Percentiles rank a stretch among this genome's conserved stretches.
Evolutionary conservation across 2,113 vertebrate species (phyloP).

Genomic region (Hydropotes inermis): DNA sequence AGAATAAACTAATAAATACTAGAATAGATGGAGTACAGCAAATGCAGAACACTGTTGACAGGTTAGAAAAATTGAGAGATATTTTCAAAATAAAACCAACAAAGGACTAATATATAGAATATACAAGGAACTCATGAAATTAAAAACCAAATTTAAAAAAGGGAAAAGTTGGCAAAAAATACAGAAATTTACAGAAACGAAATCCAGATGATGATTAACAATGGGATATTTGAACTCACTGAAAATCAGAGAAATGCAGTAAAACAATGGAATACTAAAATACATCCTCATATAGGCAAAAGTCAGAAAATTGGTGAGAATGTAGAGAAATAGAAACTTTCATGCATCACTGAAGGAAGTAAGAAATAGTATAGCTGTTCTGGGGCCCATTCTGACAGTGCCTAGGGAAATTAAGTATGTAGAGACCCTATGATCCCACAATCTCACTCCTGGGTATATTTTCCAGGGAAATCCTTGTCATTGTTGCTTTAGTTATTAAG

Average conservation of each 20-base stretch:
- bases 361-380: not conserved
- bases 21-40: not conserved
- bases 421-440: not conserved
- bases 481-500: not conserved
- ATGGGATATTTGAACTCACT: not conserved
- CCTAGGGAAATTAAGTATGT: not conserved
- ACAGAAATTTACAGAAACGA: slow-evolving; percentile 18
- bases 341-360: not conserved
- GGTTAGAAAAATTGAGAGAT: not conserved
- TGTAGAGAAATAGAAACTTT: not conserved
- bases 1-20: slow-evolving; percentile 1
- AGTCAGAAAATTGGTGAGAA: not conserved
- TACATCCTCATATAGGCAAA: not conserved
- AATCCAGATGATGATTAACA: not conserved
- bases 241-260: not conserved
- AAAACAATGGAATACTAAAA: not conserved
- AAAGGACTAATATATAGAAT: not conserved
- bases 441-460: not conserved
- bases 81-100: slow-evolving; percentile 4
- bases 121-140: not conserved
- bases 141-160: not conserved
- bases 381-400: not conserved
- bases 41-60: not conserved
- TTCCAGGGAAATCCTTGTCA: slow-evolving; percentile 1
- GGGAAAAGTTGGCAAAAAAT: slow-evolving; percentile 32